Evolutionary conservation across 2,888 invertebrate genomes (phyloP).

Genomic region (Drosophila paranaensis): DNA sequence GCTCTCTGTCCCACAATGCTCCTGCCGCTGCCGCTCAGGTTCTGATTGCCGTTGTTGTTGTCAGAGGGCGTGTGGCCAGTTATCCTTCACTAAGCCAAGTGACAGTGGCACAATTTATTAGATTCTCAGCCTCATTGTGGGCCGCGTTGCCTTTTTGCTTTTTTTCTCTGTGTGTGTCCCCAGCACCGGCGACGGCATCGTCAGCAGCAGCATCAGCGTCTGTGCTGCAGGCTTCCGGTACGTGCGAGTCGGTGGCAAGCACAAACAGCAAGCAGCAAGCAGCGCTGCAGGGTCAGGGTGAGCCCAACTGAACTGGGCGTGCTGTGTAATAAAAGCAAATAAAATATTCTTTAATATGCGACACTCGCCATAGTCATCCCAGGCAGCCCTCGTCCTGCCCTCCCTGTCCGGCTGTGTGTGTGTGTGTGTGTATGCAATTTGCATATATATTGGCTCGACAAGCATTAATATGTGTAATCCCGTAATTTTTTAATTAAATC

Average conservation of each 20-base stretch:
- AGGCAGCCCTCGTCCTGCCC: not conserved
- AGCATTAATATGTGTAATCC: conserved; percentile 81
- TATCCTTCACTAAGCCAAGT: conserved; percentile 81
- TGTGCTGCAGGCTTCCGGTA: conserved; percentile 77
- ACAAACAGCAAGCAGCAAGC: conserved; percentile 3
- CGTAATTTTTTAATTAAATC: conserved; percentile 83
- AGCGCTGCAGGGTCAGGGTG: conserved; percentile 25
- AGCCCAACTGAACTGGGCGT: conserved; percentile 53
- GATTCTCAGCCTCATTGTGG: conserved; percentile 76
- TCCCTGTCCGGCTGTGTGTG: conserved; percentile 42
- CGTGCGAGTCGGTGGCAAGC: conserved; percentile 29
- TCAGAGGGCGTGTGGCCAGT: conserved; percentile 75
- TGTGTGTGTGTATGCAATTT: conserved; percentile 71
- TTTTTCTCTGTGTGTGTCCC: conserved; percentile 6
- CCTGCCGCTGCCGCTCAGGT: conserved; percentile 30
- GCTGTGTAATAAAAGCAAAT: conserved; percentile 78
- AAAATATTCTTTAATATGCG: conserved; percentile 80
- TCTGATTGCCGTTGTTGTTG: conserved; percentile 26
- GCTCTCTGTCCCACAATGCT: conserved; percentile 49
- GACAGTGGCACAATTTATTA: conserved; percentile 82
- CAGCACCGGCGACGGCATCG: conserved; percentile 35
- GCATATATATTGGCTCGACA: conserved; percentile 82
- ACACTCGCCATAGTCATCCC: conserved; percentile 67
- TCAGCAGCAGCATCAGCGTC: conserved; percentile 50
- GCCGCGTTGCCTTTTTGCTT: conserved; percentile 36